Evolutionary conservation across 1,140 invertebrate genomes (phyloP), one percentile per base, ranked within the genome.

Genomic region (Apis dorsata): DNA sequence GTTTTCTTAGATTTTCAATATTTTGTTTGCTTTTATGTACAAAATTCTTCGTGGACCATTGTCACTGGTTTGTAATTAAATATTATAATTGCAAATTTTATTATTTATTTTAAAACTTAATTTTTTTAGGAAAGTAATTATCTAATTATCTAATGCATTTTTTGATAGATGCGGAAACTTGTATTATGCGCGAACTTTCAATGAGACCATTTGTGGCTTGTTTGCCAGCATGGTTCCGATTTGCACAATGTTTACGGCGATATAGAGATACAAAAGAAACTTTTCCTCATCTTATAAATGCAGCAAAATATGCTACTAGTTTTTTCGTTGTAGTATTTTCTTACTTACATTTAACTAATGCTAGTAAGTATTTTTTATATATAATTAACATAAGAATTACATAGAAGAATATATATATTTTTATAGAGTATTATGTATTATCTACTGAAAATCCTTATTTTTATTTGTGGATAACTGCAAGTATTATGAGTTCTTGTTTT

Each of bases 181-280:
- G 94, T 84, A 92, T 94, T 88, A 93, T 94, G 86, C 91, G 89
- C 21, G 92, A 93, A 79, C 92, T 91, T 63, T 90, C 93, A 13
- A 91, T 94, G 72, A 93, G 96, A 70, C 95, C 96, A 0, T 92
- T 98, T 28, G 95, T 98, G 0, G 95, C 95, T 49, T 96, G 96
- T 87, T 93, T 99, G 72, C 98, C 98, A 24, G 97, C 97, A 12
- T 98, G 97, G 96, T 97, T 98, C 90, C 95, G 97, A 62, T 97
- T 98, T 91, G 96, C 97, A n/a, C 97, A 98, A 92, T 98, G 97
- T 91, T 91, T 98, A 13, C 92, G 97, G 2, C 96, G 97, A 85
- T 98, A 97, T 88, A 88, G 94, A 28, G 95, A 96, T 79, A 95
- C 95, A 1, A 93, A 94, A 83, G 95, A 96, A 84, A 94, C 95